These are phyloP conservation scores for human DNA, from an alignment of 2,113 vertebrate species.

Conservation along the genomic window DNA sequence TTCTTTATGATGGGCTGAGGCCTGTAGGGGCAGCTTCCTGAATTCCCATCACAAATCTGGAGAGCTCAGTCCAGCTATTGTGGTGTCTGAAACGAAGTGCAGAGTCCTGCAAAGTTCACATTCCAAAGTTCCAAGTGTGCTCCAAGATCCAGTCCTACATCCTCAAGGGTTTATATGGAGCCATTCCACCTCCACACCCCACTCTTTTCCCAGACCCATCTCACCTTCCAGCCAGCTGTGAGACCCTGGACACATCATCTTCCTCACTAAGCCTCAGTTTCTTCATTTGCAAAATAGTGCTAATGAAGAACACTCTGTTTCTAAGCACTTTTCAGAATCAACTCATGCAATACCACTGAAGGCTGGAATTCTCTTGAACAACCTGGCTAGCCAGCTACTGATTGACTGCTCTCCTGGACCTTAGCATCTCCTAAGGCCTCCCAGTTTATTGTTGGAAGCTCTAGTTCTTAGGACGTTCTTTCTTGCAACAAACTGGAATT, in stretches of 20 bases:
- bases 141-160: not conserved
- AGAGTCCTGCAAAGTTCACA: not conserved
- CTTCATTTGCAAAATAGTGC: not conserved
- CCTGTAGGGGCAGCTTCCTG: not conserved
- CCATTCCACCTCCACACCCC: not conserved
- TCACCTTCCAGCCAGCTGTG: not conserved
- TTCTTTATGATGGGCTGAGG: not conserved
- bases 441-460: not conserved
- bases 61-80: not conserved
- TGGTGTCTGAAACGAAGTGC: not conserved
- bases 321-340: not conserved
- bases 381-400: not conserved
- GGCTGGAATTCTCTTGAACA: not conserved
- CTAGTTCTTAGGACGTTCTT: not conserved
- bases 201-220: not conserved
- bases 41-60: not conserved
- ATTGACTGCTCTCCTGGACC: fast-evolving
- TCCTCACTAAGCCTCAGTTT: not conserved
- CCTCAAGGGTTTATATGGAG: not conserved
- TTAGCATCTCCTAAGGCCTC: not conserved
- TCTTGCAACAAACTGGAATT: not conserved
- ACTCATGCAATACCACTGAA: not conserved
- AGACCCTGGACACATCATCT: not conserved
- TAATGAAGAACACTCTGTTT: not conserved
- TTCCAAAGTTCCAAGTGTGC: not conserved